phyloP scores from a whole-genome alignment of 2,113 vertebrate genomes.

The Guaruba guarouba region DNA sequence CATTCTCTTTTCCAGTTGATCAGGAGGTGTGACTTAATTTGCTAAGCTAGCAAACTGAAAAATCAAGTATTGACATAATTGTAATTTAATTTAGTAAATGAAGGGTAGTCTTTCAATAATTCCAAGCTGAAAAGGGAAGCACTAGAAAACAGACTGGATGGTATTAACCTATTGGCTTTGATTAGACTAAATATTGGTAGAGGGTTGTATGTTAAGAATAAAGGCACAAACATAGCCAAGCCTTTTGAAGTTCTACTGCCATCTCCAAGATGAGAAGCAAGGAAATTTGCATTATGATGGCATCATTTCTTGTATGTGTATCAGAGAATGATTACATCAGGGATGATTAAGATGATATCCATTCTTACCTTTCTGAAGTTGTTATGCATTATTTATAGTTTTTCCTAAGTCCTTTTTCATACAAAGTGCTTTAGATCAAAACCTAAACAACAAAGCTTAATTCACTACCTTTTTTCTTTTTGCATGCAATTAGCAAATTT shows the following conservation, averaged over 20 bases:
- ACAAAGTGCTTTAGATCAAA: conserved; percentile 21
- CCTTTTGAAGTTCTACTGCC: neutral
- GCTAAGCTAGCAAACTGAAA: neutral
- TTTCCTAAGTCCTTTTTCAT: neutral
- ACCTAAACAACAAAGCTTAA: conserved; percentile 25
- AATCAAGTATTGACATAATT: neutral
- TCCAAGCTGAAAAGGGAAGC: neutral
- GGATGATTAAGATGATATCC: neutral
- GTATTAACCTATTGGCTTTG: neutral
- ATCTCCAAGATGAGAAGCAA: neutral
- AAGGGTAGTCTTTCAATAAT: neutral
- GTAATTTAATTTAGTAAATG: neutral
- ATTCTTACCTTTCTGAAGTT: conserved; percentile 31
- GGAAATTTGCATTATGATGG: neutral
- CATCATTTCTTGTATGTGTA: neutral
- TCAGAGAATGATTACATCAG: neutral
- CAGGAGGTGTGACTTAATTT: neutral
- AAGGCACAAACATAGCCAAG: neutral
- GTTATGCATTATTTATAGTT: conserved; percentile 6
- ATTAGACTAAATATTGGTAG: neutral
- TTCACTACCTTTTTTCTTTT: conserved; percentile 5
- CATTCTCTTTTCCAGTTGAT: neutral
- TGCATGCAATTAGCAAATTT: conserved; percentile 58
- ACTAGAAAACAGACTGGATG: neutral
- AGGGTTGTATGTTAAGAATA: neutral